Evolutionary conservation across 2,113 vertebrate species (phyloP).

Genomic region (human): DNA sequence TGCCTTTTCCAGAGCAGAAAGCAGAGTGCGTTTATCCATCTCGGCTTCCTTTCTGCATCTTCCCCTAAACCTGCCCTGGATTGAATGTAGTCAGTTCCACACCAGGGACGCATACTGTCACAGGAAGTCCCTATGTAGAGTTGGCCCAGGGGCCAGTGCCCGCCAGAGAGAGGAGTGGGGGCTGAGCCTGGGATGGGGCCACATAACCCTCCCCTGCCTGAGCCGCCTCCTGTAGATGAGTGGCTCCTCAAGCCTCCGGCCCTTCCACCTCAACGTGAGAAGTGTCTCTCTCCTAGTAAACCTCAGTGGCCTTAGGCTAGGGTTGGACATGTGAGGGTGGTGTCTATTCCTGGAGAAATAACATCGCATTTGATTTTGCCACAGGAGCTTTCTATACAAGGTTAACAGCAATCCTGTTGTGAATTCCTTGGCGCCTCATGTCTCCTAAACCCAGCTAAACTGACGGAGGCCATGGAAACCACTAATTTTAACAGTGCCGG

Average conservation of each 20-base stretch:
- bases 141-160: not conserved
- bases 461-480: conserved; percentile 72
- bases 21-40: not conserved
- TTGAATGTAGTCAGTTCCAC: not conserved
- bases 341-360: not conserved
- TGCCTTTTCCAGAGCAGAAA: not conserved
- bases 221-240: not conserved
- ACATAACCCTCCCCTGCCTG: too few species aligned
- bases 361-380: not conserved
- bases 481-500: conserved; percentile 64
- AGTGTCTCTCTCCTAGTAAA: not conserved
- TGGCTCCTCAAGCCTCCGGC: not conserved
- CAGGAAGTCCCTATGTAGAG: not conserved
- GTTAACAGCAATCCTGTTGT: conserved; percentile 38
- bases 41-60: not conserved
- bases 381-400: conserved; percentile 42
- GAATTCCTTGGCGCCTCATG: conserved; percentile 52
- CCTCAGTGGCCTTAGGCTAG: not conserved
- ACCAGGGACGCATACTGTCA: not conserved
- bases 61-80: not conserved
- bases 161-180: not conserved
- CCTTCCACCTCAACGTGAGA: not conserved
- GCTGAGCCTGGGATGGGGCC: not conserved
- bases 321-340: not conserved
- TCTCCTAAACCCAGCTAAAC: conserved; percentile 55